Percentiles rank a stretch among this genome's conserved stretches.
Evolutionary conservation across 2,113 vertebrate species (phyloP).

Genomic region (Dicaeum eximium): DNA sequence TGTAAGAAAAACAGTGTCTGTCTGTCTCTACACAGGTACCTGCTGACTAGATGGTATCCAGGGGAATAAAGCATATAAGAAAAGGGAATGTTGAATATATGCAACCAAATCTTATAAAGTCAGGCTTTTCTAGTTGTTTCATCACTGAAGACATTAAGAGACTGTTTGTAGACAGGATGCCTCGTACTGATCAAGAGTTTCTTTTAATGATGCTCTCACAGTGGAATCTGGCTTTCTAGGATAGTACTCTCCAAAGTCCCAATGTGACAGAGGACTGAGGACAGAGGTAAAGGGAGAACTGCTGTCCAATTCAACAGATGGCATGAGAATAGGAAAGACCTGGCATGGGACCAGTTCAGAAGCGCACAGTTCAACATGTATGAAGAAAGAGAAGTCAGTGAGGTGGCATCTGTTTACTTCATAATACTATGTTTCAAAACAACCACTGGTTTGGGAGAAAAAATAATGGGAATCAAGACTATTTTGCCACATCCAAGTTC

Average conservation of each 20-base stretch:
- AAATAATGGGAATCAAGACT: neutral
- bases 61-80: neutral
- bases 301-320: conserved; percentile 23
- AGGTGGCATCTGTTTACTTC: neutral
- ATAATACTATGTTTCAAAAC: neutral
- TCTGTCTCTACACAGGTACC: neutral
- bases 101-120: neutral
- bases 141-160: neutral
- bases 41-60: neutral
- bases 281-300: neutral
- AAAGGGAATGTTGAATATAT: neutral
- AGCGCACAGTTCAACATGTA: neutral
- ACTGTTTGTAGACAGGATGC: neutral
- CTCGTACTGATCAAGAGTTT: neutral
- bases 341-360: neutral
- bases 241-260: neutral
- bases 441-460: neutral
- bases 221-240: neutral
- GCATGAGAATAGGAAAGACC: neutral
- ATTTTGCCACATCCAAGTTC: neutral
- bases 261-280: neutral
- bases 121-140: neutral
- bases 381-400: neutral
- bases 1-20: neutral
- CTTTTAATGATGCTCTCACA: neutral